Base-by-base conservation (phyloP, 1,140 invertebrate species). In the Drosophila sturtevanti region DNA sequence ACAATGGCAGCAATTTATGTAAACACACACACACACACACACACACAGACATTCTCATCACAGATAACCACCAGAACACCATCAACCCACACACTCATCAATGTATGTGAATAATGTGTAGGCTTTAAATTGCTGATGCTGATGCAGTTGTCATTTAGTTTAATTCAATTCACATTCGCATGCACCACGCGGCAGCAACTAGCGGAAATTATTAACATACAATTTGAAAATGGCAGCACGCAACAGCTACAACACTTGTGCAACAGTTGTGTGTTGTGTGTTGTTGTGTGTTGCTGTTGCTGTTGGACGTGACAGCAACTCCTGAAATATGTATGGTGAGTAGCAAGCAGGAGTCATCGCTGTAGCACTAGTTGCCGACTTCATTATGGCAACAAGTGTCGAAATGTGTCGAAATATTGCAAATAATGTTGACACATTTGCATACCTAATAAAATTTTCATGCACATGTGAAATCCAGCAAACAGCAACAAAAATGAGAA, bases 381-480 rank as follows among this genome's bases (percentile, higher is more conserved):
- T 78, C 77, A 89, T 89, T 89, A 78, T 89, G 80, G 85, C 84
- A 89, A 89, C 84, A 89, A 89, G 85, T 89, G 84, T 74, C 81
- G 77, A 80, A 79, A 84, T 74, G 80, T 89, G 84, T 79, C 75
- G 74, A 82, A 79, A 79, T 79, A 89, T 87, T 68, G 74, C 80
- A 85, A 79, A 80, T 90, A 77, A 90, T 82, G 81, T 82, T 91
- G 81, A 82, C 89, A 91, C 89, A 91, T 91, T 91, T 91, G 85
- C 89, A 91, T 90, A 89, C 80, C 85, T 91, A 90, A 91, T 91
- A 84, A 89, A 86, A 91, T 72, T 79, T 78, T 76, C 76, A 77
- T 72, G 55, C 37, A 55, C 55, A 48, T 51, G 9, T 35, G 63
- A 79, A 72, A 62, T 27, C 60, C 37, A 52, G 48, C 56, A 54